Base-by-base conservation (phyloP, 2,113 vertebrate genomes). In the Castor canadensis region DNA sequence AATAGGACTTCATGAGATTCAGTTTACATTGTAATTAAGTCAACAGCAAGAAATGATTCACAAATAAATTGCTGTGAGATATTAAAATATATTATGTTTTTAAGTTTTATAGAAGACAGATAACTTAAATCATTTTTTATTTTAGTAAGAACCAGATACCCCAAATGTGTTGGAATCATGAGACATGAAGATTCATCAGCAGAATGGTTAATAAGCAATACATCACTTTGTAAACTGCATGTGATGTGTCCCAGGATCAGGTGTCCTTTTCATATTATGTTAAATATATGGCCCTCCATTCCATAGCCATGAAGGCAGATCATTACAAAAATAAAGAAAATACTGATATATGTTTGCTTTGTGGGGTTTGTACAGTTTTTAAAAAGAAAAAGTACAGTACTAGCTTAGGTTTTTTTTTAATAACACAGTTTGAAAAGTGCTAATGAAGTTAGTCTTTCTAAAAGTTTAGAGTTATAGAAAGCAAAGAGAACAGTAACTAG, bases 381-480 rank as follows among this genome's bases (percentile, higher is more conserved):
- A 45, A 80, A 87, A 81, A 62, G 22, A 62, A 93, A 87, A 82
- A 19, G 2, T 64, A 22, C 81, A 40, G 87, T 26, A 26, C 73
- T 5, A 72, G 17, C 28, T 49, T 67, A 76, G 30, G n/a, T 88
- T 92, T 32, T 40, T 94, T 96, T 97, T 94, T 93, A 95, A 89
- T 64, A 60, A 66, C 64, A 81, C 13, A 43, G 28, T 90, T 35
- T 92, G 75, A 83, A 40, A 93, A 83, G 22, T 91, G 20, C 40
- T 86, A 32, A 24, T 83, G 52, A 93, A 60, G 3, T 77, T 86
- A 62, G n/a, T 95, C 35, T 94, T 87, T 45, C 60, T 89, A 52
- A 93, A 95, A 76, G 49, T 93, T 93, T 4, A 35, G 56, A 62
- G 35, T 58, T 45, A 93, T 87, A 45, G 49, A 87, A 90, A 87